Base-by-base conservation (phyloP, 1,140 invertebrate species). In the Coelopa frigida region DNA sequence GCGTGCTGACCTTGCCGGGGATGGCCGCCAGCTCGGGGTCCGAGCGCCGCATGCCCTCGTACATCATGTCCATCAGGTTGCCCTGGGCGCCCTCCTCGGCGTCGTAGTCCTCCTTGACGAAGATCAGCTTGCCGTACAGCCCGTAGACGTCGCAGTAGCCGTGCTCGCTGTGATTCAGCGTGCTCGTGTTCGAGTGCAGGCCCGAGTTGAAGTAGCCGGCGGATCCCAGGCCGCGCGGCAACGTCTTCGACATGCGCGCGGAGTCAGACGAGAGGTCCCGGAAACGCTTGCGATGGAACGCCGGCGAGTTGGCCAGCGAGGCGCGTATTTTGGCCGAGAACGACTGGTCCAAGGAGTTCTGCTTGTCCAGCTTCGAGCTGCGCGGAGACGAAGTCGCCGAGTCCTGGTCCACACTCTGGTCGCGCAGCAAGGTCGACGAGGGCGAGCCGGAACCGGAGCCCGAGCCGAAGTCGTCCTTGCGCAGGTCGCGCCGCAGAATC, bases 101-200 rank as follows among this genome's bases (percentile, higher is more conserved):
- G 36, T 88, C 86, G 56, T 87, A 88, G 63, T 91, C 86, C 48
- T 70, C 67, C 59, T 86, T 87, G 2, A 91, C 82, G 64, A 89
- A 89, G 77, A 94, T 89, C 18, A 94, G 71, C 57, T 93, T 89
- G 0, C 85, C 87, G 58, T 93, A 94, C 0, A 94, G 71, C 0
- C 88, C 89, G 61, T 92, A 93, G 0, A 94, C 87, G 63, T 91
- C 87, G 58, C 85, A 89, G 41, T 80, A 78, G 37, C 67, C 59
- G 49, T 81, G 78, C 2, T 80, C 77, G 17, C 76, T 75, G 48
- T 79, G 76, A 54, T 78, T 76, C 2, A 73, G 68, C 4, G 76
- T 78, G 27, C 75, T 76, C 0, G 73, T 73, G 11, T 75, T 77
- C 0, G 77, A 78, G 10, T 78, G 63, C 24, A 78, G 38, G 7